Conservation (phyloP, 2,888 invertebrate genomes). For the Acronicta psi region DNA sequence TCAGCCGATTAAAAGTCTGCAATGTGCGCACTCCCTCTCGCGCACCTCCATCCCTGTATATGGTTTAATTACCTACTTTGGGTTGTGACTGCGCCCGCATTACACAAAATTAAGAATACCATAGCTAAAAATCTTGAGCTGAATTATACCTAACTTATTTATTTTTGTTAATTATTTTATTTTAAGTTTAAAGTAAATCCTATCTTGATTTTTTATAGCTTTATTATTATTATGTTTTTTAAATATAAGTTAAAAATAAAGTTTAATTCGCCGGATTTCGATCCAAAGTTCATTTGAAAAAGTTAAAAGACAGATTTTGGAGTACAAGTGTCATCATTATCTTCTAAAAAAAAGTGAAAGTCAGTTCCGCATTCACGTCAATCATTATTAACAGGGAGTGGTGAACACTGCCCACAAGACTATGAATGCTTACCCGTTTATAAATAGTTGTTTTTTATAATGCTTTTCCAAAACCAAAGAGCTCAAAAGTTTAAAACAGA, state of each 20-base stretch:
- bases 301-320: too few relatives aligned
- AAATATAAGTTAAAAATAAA: constrained; percentile 9
- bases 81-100: constrained; percentile 6
- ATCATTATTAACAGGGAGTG: neutral
- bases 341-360: neutral
- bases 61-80: constrained; percentile 13
- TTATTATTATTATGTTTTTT: constrained; percentile 27
- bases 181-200: constrained; percentile 25
- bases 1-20: constrained; percentile 40
- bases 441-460: too few relatives aligned
- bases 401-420: neutral
- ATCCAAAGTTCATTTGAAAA: too few relatives aligned
- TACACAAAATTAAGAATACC: constrained; percentile 1
- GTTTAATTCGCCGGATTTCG: neutral
- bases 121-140: constrained; percentile 7
- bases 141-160: constrained; percentile 17
- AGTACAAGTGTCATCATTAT: neutral
- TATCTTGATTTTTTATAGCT: constrained; percentile 34
- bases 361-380: neutral
- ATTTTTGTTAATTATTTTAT: neutral
- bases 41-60: constrained; percentile 36
- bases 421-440: neutral
- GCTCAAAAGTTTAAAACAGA: constrained; percentile 4
- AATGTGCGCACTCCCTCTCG: constrained; percentile 49
- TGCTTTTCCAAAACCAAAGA: too few relatives aligned